Evolutionary conservation across 2,888 invertebrate genomes (phyloP), one percentile per base, ranked within the genome.

Genomic region (Plagiodera versicolora): DNA sequence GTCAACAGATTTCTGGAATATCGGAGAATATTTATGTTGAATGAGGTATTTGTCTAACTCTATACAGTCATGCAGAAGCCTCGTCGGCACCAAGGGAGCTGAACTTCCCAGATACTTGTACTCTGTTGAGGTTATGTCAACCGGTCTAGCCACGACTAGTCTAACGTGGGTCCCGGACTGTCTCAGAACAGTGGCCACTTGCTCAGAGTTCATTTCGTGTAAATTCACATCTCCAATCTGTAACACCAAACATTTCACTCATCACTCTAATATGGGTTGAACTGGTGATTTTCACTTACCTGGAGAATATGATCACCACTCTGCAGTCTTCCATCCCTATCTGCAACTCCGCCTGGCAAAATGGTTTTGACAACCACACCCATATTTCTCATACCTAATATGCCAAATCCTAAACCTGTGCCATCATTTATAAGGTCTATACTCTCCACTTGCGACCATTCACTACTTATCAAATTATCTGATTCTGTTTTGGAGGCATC

Each of bases 361-460:
- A 99, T 98, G 14, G 98, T 98, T 81, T 99, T 99, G 11, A 99
- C 98, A 66, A 99, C 98, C n/a, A 99, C 98, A 5, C 99, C 98
- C 69, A 98, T 97, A 69, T 95, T 95, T 71, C 97, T 88, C 51
- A 94, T 94, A 19, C 98, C 98, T 75, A 99, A 97, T 74, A 99
- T 99, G 76, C 94, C 99, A 83, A 99, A 99, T 39, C 99, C 99
- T 70, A 99, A 87, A 28, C 98, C 98, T 61, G 95, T 94, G 64
- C 97, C 98, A 86, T 98, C 98, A 81, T 98, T 98, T 48, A 96
- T 90, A 67, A 99, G 84, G 79, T 98, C 97, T 73, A 99, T 95
- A 61, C 97, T 94, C 85, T 99, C 98, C 72, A 98, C 93, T 82
- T 97, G 95, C 17, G 94, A 94, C 92, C 95, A 97, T 81, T 97